Percentiles rank a stretch among this genome's conserved stretches.
Conservation (phyloP, 2,113 vertebrate genomes). For the Macroglossus sobrinus region DNA sequence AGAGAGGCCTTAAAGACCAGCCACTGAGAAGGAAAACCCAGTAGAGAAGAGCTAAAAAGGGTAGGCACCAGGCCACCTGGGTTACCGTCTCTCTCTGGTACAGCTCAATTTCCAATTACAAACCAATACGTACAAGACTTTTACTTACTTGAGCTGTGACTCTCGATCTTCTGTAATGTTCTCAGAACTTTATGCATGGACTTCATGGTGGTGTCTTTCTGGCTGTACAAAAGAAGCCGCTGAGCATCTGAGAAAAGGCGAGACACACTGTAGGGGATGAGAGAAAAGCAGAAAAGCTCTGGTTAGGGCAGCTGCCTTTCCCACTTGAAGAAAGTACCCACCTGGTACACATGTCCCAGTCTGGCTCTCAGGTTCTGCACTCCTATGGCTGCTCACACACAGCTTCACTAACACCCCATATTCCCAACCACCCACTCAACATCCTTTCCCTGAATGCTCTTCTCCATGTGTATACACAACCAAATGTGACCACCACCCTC, state of each 20-base stretch:
- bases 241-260: constrained; percentile 93
- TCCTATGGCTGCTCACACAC: background rate
- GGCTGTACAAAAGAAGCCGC: constrained; percentile 94
- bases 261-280: constrained; percentile 85
- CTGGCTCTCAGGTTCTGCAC: background rate
- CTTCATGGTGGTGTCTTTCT: constrained; percentile 89
- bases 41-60: background rate
- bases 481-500: background rate
- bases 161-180: constrained; percentile 76
- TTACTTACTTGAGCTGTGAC: constrained; percentile 84
- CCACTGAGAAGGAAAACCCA: background rate
- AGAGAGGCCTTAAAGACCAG: background rate
- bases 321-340: background rate
- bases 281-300: background rate
- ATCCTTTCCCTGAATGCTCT: background rate
- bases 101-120: background rate
- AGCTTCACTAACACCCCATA: background rate
- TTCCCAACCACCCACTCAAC: background rate
- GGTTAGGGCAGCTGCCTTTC: background rate
- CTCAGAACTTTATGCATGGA: constrained; percentile 82
- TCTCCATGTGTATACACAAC: background rate
- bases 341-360: background rate
- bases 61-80: background rate
- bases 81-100: background rate
- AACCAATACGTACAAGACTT: background rate